Conservation (phyloP, 2,113 vertebrate species). For the Triplophysa dalaica region DNA sequence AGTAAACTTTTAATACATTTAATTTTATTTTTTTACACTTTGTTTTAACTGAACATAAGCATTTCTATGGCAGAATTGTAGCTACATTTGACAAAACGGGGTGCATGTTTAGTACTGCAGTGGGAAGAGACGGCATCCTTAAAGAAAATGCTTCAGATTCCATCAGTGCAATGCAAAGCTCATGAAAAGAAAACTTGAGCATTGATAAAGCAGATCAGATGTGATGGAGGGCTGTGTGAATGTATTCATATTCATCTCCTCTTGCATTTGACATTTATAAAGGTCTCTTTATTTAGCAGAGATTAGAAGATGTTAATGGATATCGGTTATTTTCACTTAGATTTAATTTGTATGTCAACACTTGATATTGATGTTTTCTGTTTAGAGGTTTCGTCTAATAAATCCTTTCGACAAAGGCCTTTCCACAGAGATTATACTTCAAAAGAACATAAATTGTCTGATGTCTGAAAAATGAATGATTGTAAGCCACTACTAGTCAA, state of each 20-base stretch:
- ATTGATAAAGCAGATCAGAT: neutral
- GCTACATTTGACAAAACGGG: neutral
- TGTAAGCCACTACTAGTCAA: neutral
- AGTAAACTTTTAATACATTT: too few species aligned
- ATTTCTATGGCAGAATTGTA: neutral
- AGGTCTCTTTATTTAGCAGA: neutral
- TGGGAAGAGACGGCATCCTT: neutral
- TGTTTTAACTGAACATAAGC: too few species aligned
- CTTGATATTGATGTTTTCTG: neutral
- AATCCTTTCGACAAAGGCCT: neutral
- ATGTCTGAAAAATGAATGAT: neutral
- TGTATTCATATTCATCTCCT: slow-evolving; percentile 15
- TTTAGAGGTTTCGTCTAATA: neutral
- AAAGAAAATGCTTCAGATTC: neutral
- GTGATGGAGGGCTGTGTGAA: slow-evolving; percentile 1
- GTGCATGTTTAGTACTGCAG: neutral
- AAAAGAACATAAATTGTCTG: neutral
- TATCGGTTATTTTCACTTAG: neutral
- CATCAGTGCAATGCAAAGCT: neutral
- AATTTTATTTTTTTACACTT: too few species aligned
- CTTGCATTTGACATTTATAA: slow-evolving; percentile 9
- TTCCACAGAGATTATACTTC: neutral
- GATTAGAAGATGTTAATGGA: neutral
- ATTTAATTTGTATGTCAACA: slow-evolving; percentile 16
- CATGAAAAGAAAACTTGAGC: neutral